Conservation (phyloP, 2,888 invertebrate species). For the Azorinus chamasolen region DNA sequence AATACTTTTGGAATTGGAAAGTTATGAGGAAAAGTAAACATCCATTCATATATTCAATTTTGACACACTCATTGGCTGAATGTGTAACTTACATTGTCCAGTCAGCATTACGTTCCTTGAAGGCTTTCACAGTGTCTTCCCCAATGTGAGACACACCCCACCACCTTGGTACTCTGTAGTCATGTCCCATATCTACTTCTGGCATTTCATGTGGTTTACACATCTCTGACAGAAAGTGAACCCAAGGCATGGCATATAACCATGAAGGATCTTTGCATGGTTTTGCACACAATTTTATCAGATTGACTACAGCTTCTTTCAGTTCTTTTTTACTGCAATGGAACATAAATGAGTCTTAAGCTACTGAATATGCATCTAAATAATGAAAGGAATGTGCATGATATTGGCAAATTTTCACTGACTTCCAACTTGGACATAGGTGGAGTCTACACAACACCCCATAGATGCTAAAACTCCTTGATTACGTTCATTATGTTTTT, state of each 20-base stretch:
- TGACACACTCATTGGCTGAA: too few species aligned
- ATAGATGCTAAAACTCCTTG: too few species aligned
- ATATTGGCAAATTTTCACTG: too few species aligned
- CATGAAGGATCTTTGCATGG: conserved; percentile 40
- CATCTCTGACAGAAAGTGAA: conserved; percentile 32
- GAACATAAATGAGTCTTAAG: too few species aligned
- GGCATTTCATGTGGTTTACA: conserved; percentile 30
- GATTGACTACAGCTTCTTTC: conserved; percentile 1
- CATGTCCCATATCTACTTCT: conserved; percentile 23
- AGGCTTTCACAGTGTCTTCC: conserved; percentile 5
- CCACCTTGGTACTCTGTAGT: conserved; percentile 19
- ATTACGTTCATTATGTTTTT: too few species aligned
- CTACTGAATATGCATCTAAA: too few species aligned
- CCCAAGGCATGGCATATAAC: conserved; percentile 44
- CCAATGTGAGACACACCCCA: conserved; percentile 40
- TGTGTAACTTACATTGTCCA: conserved; percentile 38
- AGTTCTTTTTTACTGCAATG: conserved; percentile 6
- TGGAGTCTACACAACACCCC: too few species aligned
- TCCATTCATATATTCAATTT: too few species aligned
- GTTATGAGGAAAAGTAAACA: too few species aligned
- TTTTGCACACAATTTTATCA: conserved; percentile 7
- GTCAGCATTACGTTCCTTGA: conserved; percentile 15
- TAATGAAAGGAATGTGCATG: too few species aligned
- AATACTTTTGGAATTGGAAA: too few species aligned
- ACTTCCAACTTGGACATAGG: too few species aligned